phyloP scores from a whole-genome alignment of 2,113 vertebrate genomes.

The Cheirogaleus medius region DNA sequence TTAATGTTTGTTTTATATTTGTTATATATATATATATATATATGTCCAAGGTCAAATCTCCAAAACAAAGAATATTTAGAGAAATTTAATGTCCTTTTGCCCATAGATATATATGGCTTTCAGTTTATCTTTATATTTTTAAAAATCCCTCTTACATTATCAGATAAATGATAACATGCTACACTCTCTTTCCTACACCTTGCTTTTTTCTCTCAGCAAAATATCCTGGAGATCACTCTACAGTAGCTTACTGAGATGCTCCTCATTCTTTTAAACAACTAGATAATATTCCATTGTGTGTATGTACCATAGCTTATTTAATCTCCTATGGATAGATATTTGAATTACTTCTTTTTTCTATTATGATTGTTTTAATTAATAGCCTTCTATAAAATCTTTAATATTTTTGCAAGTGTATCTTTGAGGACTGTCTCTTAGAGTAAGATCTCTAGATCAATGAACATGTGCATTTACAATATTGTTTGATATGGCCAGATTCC shows the following conservation, averaged over 20 bases:
- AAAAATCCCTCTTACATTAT: background rate
- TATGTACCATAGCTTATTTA: background rate
- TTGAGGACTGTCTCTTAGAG: background rate
- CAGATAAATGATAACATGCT: background rate
- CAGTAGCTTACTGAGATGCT: background rate
- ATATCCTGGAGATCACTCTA: background rate
- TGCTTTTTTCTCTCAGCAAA: background rate
- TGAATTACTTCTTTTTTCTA: background rate
- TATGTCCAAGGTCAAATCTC: background rate
- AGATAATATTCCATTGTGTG: background rate
- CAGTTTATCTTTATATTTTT: background rate
- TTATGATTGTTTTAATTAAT: background rate
- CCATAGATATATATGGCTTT: background rate
- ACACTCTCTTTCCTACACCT: background rate
- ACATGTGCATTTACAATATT: background rate
- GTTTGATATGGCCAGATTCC: background rate
- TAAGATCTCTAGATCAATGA: background rate
- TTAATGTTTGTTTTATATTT: constrained; percentile 17
- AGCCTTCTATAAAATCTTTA: background rate
- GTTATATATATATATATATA: background rate
- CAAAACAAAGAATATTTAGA: background rate
- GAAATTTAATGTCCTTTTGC: background rate
- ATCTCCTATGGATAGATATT: background rate
- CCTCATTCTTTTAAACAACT: background rate
- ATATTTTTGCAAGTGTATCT: background rate